These are phyloP conservation scores for Drosophila formosana DNA, from an alignment of 2,888 invertebrate genomes.

Conservation along the genomic window DNA sequence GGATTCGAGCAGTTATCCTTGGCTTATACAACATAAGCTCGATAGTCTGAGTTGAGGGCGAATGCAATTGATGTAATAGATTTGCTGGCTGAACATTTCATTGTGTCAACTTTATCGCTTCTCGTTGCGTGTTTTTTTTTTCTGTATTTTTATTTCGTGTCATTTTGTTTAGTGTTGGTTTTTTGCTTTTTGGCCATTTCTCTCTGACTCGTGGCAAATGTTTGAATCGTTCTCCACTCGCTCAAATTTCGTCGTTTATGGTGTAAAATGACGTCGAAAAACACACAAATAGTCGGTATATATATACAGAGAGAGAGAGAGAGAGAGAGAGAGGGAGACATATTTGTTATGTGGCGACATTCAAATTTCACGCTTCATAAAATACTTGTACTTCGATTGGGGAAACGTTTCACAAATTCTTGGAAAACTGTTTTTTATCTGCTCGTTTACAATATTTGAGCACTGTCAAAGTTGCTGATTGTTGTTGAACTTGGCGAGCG, in stretches of 20 bases:
- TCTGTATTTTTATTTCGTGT: conserved; percentile 8
- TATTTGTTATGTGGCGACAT: conserved; percentile 43
- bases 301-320: not conserved
- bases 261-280: conserved; percentile 45
- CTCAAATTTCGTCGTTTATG: conserved; percentile 31
- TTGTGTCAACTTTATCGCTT: conserved; percentile 23
- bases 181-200: conserved; percentile 19
- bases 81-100: conserved; percentile 21
- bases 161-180: conserved; percentile 14
- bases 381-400: conserved; percentile 37
- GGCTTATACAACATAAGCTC: conserved; percentile 5
- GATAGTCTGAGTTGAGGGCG: not conserved
- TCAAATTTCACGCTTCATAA: conserved; percentile 56
- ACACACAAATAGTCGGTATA: not conserved
- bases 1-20: not conserved
- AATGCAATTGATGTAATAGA: conserved; percentile 27
- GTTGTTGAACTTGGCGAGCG: conserved; percentile 24
- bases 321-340: not conserved
- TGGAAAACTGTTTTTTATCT: conserved; percentile 28
- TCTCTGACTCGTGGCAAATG: too few species aligned
- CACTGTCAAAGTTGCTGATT: not conserved
- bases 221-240: too few species aligned
- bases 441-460: not conserved
- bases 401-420: conserved; percentile 46
- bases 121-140: conserved; percentile 2